Base-by-base conservation (phyloP, 2,113 vertebrate species). In the Actenoides hombroni region DNA sequence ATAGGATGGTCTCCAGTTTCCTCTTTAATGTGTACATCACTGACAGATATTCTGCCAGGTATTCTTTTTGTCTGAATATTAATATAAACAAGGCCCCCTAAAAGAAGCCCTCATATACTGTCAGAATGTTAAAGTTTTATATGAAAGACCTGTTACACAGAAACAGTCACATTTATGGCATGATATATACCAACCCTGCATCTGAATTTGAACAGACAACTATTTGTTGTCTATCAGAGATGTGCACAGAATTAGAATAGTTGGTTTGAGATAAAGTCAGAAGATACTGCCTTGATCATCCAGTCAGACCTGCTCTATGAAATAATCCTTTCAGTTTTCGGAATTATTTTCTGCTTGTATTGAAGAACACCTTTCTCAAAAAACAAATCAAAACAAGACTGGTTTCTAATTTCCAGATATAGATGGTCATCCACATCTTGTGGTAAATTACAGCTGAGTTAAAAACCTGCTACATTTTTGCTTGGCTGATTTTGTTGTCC, bases 311-410 rank as follows among this genome's bases (percentile, higher is more conserved):
- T 63, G 19, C 33, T 87, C 23, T 82, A 13, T 68, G 56, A 87
- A 92, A 29, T 53, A 60, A 44, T 88, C 7, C 5, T 79, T 90
- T 73, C 35, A 13, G 8, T 48, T 93, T 87, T 83, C 70, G 80
- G 42, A 48, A 16, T 83, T 77, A 39, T 86, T 83, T 88, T 46
- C 67, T 73, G 23, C 67, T 82, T 92, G 39, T 88, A 69, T 57
- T 71, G 48, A 16, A 87, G 20, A 35, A 75, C 20, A 17, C 8
- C 29, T 92, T 61, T 79, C 70, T 91, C 65, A 67, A 85, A 81
- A 85, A 70, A 46, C 23, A 5, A 69, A 61, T 13, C 29, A 31
- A 84, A 85, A 16, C 25, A 60, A 75, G 46, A 60, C 17, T 13
- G 6, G 0, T 82, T 92, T 88, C 33, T 64, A 48, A 85, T 85